phyloP scores from a whole-genome alignment of 2,113 vertebrate species.

The Rallus limicola region DNA sequence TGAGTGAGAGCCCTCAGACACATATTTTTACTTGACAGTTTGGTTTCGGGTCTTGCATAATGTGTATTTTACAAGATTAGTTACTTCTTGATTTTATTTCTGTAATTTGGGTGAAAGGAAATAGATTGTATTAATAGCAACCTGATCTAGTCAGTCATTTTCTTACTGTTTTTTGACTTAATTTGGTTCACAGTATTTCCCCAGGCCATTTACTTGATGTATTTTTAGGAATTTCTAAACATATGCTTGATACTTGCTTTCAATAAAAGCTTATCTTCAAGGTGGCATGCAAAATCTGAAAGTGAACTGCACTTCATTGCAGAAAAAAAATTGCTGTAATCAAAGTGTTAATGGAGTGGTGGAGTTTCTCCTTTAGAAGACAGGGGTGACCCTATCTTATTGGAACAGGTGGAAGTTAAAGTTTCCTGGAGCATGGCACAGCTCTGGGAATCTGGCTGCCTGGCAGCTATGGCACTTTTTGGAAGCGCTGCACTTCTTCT shows the following conservation, averaged over 20 bases:
- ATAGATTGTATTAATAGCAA: background rate
- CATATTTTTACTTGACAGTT: background rate
- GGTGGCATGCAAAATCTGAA: background rate
- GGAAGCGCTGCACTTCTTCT: background rate
- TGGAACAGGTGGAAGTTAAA: background rate
- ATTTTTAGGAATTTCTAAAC: slow-evolving; percentile 11
- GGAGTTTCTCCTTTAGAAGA: background rate
- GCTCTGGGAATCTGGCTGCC: background rate
- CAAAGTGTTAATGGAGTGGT: background rate
- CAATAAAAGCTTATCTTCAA: background rate
- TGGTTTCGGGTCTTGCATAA: background rate
- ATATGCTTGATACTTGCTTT: background rate
- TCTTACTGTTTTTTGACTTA: background rate
- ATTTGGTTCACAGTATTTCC: background rate
- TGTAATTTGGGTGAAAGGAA: slow-evolving; percentile 19
- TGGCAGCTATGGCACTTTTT: background rate
- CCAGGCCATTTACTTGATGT: background rate
- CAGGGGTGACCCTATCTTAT: background rate
- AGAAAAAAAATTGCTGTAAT: background rate
- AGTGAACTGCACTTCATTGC: background rate
- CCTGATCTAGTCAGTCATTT: background rate
- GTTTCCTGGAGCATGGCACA: background rate
- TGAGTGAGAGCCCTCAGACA: background rate
- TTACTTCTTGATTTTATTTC: slow-evolving; percentile 47
- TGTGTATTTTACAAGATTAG: background rate